phyloP scores from a whole-genome alignment of 2,888 invertebrate genomes.

The Dicranocentrus wangi region DNA sequence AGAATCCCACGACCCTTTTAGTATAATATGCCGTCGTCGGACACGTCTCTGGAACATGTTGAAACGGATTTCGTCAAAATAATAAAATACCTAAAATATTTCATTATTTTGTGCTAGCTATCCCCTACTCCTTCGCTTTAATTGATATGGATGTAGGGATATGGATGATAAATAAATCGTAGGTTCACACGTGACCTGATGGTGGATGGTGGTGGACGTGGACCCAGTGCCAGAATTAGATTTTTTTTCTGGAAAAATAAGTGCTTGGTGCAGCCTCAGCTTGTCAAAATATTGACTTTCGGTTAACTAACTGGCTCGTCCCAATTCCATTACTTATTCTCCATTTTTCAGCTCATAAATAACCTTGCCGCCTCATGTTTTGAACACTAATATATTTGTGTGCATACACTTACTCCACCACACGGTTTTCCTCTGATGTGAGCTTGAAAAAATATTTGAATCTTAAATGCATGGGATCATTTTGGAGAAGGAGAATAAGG shows the following conservation, averaged over 20 bases:
- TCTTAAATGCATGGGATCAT: not conserved
- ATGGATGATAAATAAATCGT: too few relatives aligned
- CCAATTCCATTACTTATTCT: slow-evolving; percentile 72
- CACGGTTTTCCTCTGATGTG: not conserved
- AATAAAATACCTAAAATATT: too few relatives aligned
- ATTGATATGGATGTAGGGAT: too few relatives aligned
- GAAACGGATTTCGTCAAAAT: too few relatives aligned
- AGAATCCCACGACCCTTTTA: too few relatives aligned
- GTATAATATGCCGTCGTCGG: too few relatives aligned
- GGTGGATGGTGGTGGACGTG: too few relatives aligned
- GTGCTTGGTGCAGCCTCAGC: slow-evolving; percentile 48
- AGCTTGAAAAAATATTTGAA: not conserved
- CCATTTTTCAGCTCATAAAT: slow-evolving; percentile 72
- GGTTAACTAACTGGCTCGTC: slow-evolving; percentile 70
- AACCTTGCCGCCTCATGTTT: slow-evolving; percentile 61
- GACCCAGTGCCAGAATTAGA: too few relatives aligned
- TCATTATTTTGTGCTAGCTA: too few relatives aligned
- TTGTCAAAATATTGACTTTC: slow-evolving; percentile 73
- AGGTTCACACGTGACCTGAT: too few relatives aligned
- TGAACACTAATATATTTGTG: slow-evolving; percentile 46
- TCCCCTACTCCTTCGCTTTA: too few relatives aligned
- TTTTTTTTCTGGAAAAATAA: slow-evolving; percentile 18
- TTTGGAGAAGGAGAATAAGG: not conserved
- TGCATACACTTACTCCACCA: not conserved
- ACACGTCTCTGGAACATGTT: too few relatives aligned